These are phyloP conservation scores for Mythimna ferrago DNA, from an alignment of 2,888 invertebrate species.

Conservation along the genomic window DNA sequence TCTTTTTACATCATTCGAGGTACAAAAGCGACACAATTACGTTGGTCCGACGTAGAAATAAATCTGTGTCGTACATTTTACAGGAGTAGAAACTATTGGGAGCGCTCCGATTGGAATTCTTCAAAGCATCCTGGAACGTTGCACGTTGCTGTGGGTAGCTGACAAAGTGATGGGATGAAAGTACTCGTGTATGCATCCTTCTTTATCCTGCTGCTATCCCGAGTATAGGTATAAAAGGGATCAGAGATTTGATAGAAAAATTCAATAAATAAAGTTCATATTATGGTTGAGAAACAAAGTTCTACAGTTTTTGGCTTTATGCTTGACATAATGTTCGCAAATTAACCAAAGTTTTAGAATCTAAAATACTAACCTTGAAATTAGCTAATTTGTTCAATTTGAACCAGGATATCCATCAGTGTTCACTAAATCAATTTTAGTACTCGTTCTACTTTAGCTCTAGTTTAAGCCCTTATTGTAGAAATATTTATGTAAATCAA, in stretches of 20 bases:
- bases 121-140: slow-evolving; percentile 40
- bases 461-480: too few relatives aligned
- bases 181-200: slow-evolving; percentile 36
- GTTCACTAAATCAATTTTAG: too few relatives aligned
- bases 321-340: too few relatives aligned
- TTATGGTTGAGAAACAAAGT: too few relatives aligned
- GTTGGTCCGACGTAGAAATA: slow-evolving; percentile 24
- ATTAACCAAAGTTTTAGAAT: too few relatives aligned
- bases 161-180: slow-evolving; percentile 7
- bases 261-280: too few relatives aligned
- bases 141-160: slow-evolving; percentile 10
- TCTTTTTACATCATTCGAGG: not conserved
- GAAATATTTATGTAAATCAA: too few relatives aligned
- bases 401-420: too few relatives aligned
- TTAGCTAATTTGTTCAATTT: too few relatives aligned
- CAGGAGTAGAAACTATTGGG: slow-evolving; percentile 41
- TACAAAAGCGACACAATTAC: slow-evolving; percentile 27
- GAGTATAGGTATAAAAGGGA: not conserved
- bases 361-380: too few relatives aligned
- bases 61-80: slow-evolving; percentile 46
- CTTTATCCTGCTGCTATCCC: not conserved
- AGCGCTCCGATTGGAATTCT: slow-evolving; percentile 52
- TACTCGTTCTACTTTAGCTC: too few relatives aligned
- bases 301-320: too few relatives aligned
- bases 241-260: not conserved